These are phyloP conservation scores for Megalops atlanticus DNA, from an alignment of 2,113 vertebrate species.

Conservation along the genomic window DNA sequence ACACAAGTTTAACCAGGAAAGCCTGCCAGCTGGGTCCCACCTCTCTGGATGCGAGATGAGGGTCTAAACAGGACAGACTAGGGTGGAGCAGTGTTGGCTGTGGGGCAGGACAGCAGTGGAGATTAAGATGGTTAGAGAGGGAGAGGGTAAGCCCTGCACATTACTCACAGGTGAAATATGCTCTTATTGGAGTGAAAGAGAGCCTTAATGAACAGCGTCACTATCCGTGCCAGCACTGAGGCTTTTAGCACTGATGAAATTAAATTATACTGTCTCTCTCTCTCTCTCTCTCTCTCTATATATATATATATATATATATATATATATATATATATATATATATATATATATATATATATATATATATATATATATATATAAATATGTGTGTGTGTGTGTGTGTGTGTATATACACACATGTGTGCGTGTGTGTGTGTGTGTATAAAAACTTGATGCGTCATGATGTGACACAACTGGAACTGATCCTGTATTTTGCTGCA, in stretches of 20 bases:
- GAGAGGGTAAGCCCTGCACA: constrained; percentile 39
- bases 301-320: too few species aligned
- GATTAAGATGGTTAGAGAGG: constrained; percentile 42
- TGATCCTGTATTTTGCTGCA: constrained; percentile 50
- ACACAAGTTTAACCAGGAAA: background rate
- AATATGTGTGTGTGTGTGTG: too few species aligned
- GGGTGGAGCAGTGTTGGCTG: background rate
- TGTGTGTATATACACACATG: too few species aligned
- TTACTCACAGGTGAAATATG: constrained; percentile 57
- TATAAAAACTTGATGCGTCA: constrained; percentile 39
- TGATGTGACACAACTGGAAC: constrained; percentile 37
- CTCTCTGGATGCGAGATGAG: background rate
- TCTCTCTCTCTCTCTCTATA: too few species aligned
- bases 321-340: too few species aligned
- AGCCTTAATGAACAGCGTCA: constrained; percentile 47
- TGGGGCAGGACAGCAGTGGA: constrained; percentile 31
- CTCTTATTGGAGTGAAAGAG: constrained; percentile 33
- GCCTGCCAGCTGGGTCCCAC: background rate
- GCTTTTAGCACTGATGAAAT: constrained; percentile 58
- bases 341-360: too few species aligned
- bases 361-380: too few species aligned
- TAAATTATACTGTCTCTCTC: constrained; percentile 53
- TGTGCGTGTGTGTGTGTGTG: constrained; percentile 34
- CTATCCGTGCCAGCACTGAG: constrained; percentile 46
- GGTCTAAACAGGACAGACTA: background rate